These are phyloP conservation scores for Syritta pipiens DNA, from an alignment of 2,888 invertebrate species.

Conservation along the genomic window DNA sequence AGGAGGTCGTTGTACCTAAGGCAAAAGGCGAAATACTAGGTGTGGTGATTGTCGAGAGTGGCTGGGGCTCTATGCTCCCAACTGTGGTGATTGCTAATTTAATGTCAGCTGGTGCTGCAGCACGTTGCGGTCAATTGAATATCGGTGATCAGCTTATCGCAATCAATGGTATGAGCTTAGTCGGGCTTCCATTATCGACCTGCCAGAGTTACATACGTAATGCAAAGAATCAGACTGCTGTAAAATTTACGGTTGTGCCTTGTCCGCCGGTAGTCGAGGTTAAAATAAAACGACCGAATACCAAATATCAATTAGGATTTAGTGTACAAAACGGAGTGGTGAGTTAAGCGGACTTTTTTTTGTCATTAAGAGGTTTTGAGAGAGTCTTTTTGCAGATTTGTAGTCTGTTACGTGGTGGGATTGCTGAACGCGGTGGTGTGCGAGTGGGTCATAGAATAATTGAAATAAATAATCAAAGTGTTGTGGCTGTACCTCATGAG, in stretches of 20 bases:
- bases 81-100: conserved; percentile 99
- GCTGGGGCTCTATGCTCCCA: conserved; percentile 99
- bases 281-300: conserved; percentile 98
- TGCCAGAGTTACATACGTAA: conserved; percentile 99
- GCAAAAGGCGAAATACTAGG: conserved; percentile 98
- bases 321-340: conserved; percentile 99
- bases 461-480: conserved; percentile 99
- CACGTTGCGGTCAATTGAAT: conserved; percentile 98
- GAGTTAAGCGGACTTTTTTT: conserved; percentile 76
- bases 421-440: conserved; percentile 99
- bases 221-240: conserved; percentile 98
- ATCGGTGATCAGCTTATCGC: conserved; percentile 99
- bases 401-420: conserved; percentile 97
- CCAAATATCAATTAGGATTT: conserved; percentile 99
- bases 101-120: conserved; percentile 97
- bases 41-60: conserved; percentile 99
- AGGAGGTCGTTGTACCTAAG: conserved; percentile 99
- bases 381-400: conserved; percentile 86
- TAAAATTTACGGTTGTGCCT: conserved; percentile 98
- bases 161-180: conserved; percentile 98
- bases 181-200: conserved; percentile 97
- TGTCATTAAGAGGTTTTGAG: neutral
- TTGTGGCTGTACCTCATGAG: conserved; percentile 99
- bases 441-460: conserved; percentile 99
- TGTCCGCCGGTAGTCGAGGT: conserved; percentile 99